Conservation (phyloP, 2,888 invertebrate species). For the Zygogramma bicolorata region DNA sequence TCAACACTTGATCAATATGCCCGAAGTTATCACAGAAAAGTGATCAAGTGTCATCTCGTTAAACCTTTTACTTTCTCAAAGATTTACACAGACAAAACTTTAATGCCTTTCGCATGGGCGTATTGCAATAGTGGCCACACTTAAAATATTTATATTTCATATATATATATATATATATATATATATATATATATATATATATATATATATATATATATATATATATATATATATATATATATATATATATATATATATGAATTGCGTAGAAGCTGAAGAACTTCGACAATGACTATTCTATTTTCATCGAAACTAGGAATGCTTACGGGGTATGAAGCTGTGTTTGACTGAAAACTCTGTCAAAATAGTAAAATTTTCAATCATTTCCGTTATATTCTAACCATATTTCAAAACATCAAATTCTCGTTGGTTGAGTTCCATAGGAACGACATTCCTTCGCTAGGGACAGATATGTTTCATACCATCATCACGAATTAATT, state of each 20-base stretch:
- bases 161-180: too few species aligned
- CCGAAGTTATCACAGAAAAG: not conserved
- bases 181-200: too few species aligned
- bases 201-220: too few species aligned
- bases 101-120: not conserved
- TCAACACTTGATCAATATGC: too few species aligned
- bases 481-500: not conserved
- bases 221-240: too few species aligned
- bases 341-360: not conserved
- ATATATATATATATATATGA: too few species aligned
- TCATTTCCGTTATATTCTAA: not conserved
- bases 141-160: not conserved
- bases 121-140: not conserved
- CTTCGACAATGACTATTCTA: not conserved
- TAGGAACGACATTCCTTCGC: not conserved
- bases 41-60: too few species aligned
- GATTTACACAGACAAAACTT: not conserved
- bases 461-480: not conserved
- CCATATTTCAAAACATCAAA: not conserved
- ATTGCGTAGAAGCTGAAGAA: not conserved
- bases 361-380: not conserved
- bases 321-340: not conserved
- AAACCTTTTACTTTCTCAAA: too few species aligned
- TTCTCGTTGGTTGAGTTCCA: not conserved
- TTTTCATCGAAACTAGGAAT: constrained; percentile 2